phyloP scores from a whole-genome alignment of 2,113 vertebrate species.

The Hoplias malabaricus region DNA sequence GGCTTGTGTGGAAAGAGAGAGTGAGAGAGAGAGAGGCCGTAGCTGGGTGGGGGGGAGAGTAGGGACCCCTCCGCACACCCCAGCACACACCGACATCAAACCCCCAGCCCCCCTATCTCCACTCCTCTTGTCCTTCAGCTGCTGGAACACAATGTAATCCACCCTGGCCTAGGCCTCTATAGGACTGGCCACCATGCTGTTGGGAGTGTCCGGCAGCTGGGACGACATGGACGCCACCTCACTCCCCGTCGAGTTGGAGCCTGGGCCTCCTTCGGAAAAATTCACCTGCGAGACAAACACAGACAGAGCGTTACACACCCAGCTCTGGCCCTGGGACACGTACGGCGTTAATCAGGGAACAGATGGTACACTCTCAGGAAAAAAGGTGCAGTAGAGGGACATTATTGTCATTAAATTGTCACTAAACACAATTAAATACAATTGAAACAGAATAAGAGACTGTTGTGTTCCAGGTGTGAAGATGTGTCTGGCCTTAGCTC shows the following conservation, averaged over 20 bases:
- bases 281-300: slow-evolving; percentile 78
- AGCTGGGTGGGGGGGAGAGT: background rate
- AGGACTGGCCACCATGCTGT: slow-evolving; percentile 99
- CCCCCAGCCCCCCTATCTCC: slow-evolving; percentile 55
- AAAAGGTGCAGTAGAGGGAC: no score
- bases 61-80: slow-evolving; percentile 60
- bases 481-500: no score
- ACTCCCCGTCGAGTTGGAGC: slow-evolving; percentile 97
- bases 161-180: slow-evolving; percentile 89
- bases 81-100: no score
- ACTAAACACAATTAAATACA: no score
- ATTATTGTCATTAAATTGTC: no score
- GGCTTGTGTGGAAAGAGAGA: slow-evolving; percentile 75
- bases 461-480: no score
- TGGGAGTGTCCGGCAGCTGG: slow-evolving; percentile 96
- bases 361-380: no score
- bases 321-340: no score
- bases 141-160: slow-evolving; percentile 54
- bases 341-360: no score
- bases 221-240: slow-evolving; percentile 99
- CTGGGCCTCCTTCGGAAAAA: slow-evolving; percentile 96
- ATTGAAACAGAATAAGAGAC: no score
- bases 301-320: no score
- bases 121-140: slow-evolving; percentile 2
- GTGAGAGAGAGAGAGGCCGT: slow-evolving; percentile 72